A percentile compares a stretch with the other conserved stretches of the same genome.
Evolutionary conservation across 2,888 invertebrate genomes (phyloP).

Genomic region (Archips xylosteana): DNA sequence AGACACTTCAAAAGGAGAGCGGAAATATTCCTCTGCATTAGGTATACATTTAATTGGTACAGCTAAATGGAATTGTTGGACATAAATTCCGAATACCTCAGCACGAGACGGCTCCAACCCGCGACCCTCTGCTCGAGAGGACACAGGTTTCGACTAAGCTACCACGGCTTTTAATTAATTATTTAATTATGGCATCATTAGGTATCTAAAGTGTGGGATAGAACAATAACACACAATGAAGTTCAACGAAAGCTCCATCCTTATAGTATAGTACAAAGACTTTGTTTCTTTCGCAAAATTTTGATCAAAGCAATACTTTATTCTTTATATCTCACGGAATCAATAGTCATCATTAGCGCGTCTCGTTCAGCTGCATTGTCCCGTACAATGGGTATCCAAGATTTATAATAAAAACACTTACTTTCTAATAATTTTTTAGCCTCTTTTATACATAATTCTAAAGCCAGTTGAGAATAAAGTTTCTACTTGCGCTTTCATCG

Average conservation of each 20-base stretch:
- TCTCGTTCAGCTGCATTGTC: conserved; percentile 20
- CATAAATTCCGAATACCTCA: no score
- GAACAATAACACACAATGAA: neutral
- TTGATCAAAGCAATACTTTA: conserved; percentile 1
- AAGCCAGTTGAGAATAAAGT: conserved; percentile 52
- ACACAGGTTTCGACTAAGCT: no score
- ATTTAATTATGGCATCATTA: no score
- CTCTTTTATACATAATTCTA: conserved; percentile 46
- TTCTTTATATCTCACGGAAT: neutral
- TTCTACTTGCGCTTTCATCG: conserved; percentile 56
- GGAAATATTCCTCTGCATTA: no score
- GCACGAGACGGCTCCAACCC: no score
- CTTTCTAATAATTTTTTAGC: conserved; percentile 36
- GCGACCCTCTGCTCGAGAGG: no score
- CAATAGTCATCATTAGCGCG: conserved; percentile 20
- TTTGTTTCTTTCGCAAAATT: neutral
- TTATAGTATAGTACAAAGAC: neutral
- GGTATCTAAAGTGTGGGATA: no score
- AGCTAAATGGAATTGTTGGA: no score
- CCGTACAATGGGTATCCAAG: conserved; percentile 14
- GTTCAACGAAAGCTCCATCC: neutral
- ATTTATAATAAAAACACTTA: conserved; percentile 30
- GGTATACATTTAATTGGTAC: no score
- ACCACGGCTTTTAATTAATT: no score
- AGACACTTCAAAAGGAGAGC: no score